Base-by-base conservation (phyloP, 1,140 invertebrate genomes). In the Bombus polaris region DNA sequence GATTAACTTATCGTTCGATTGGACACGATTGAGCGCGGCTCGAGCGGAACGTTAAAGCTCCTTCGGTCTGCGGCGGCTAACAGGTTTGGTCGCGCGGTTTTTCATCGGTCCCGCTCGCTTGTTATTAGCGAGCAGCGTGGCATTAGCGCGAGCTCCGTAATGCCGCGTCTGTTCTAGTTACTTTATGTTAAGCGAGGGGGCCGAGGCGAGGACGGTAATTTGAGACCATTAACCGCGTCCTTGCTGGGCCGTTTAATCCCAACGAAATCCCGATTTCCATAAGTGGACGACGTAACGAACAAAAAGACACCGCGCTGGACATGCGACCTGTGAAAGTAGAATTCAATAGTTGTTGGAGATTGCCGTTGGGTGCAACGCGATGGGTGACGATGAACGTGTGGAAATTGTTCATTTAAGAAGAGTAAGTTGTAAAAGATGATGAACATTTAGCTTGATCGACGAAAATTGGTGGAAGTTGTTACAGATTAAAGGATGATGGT, bases 181-280 rank as follows among this genome's bases (percentile, higher is more conserved):
- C 39, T 44, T 82, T 65, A 82, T 42, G 71, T 72, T n/a, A 44
- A 28, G 32, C 13, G 32, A 25, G 53, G 22, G 22, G 22, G 1
- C 8, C n/a, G 37, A 22, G 53, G 28, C 22, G 32, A 32, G 71
- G 71, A 82, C 25, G 47, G 71, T 82, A 82, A 82, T 82, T 82
- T 82, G 6, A 47, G 53, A 44, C 57, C 80, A 74, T 82, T 82
- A 82, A 65, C 57, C 80, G 71, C 71, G 80, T 75, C 71, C 71
- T 44, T 59, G 80, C 22, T 22, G 53, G 44, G 35, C 53, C 37
- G 37, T 82, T 75, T 81, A 81, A 81, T 62, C 53, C 53, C 22
- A 35, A 39, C 71, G 80, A 82, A 75, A 74, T 65, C 39, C 10
- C 39, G 53, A 65, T 82, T 74, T 75, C 71, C 53, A 74, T 82